phyloP scores from a whole-genome alignment of 2,888 invertebrate species.

The Crematogaster levior region DNA sequence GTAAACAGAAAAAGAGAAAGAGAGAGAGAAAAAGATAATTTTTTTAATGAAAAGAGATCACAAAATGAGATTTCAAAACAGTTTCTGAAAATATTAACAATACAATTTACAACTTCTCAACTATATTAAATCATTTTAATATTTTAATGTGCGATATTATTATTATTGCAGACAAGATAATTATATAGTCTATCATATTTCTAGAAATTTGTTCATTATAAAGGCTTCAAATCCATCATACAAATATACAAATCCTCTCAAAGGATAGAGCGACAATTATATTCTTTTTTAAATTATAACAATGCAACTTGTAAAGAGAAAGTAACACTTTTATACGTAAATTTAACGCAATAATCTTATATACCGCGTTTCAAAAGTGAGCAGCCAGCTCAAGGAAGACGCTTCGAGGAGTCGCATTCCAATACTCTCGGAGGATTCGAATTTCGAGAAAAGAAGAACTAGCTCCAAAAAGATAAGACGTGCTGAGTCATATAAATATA shows the following conservation, averaged over 20 bases:
- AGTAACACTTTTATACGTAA: neutral
- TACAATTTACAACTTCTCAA: neutral
- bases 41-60: neutral
- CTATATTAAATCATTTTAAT: neutral
- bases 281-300: neutral
- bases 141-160: no score
- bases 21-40: neutral
- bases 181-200: neutral
- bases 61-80: neutral
- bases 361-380: neutral
- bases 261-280: neutral
- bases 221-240: neutral
- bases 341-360: neutral
- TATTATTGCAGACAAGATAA: neutral
- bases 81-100: neutral
- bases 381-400: neutral
- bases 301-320: neutral
- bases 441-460: neutral
- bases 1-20: no score
- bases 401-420: neutral
- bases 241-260: neutral
- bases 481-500: slow-evolving; percentile 15
- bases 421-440: neutral
- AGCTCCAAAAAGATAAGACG: neutral
- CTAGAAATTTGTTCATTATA: neutral